Conservation (phyloP, 2,113 vertebrate genomes). For the Sturnus vulgaris region DNA sequence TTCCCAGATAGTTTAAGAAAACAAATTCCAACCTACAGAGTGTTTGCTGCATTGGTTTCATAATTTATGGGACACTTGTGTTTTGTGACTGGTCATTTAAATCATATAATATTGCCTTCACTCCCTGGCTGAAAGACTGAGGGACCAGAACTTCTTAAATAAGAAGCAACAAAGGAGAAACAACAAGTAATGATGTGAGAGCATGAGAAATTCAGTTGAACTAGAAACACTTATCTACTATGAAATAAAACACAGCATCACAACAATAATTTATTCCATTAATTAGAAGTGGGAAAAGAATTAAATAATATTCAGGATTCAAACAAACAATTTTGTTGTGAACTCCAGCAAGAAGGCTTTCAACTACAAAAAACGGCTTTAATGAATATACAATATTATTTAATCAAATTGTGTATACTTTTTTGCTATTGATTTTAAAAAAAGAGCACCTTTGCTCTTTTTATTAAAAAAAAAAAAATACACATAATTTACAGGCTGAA, state of each 20-base stretch:
- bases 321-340: neutral
- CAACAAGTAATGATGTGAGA: neutral
- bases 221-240: neutral
- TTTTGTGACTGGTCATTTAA: constrained; percentile 25
- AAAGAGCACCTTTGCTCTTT: neutral
- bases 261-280: neutral
- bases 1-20: constrained; percentile 30
- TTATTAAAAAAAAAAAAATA: too few species aligned
- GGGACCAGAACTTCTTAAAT: neutral
- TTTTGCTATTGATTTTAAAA: constrained; percentile 15
- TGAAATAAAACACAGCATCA: neutral
- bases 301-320: neutral
- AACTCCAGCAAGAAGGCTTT: neutral
- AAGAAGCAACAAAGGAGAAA: constrained; percentile 5
- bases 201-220: neutral
- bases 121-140: neutral
- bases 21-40: neutral
- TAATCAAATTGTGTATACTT: neutral
- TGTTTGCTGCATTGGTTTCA: neutral
- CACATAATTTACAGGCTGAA: constrained; percentile 25
- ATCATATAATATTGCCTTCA: neutral
- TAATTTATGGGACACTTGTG: constrained; percentile 20
- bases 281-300: neutral
- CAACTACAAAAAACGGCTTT: neutral
- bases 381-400: neutral